A percentile compares a stretch with the other conserved stretches of the same genome.
Evolutionary conservation across 1,140 invertebrate species (phyloP).

Genomic region (Eulimnadia texana): DNA sequence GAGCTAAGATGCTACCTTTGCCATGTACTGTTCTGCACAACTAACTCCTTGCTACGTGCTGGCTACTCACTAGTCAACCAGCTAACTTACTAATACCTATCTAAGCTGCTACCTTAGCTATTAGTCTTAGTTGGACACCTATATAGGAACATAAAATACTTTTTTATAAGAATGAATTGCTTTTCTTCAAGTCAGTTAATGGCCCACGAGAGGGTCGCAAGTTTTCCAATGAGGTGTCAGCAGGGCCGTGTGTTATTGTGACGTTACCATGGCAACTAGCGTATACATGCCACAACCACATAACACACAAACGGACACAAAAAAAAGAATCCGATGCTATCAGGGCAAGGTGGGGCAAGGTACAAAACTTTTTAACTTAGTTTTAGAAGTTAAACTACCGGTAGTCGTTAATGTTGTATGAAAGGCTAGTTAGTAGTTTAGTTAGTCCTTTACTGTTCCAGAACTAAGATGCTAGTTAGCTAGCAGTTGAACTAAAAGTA

Average conservation of each 20-base stretch:
- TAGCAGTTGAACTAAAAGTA: too few species aligned
- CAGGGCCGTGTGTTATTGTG: constrained; percentile 1
- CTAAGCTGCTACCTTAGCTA: too few species aligned
- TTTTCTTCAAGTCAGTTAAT: neutral
- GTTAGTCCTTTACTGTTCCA: too few species aligned
- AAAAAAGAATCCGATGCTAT: neutral
- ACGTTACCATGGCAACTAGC: constrained; percentile 8
- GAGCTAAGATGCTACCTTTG: too few species aligned
- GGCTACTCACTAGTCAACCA: too few species aligned
- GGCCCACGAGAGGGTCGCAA: neutral
- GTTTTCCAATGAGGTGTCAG: neutral
- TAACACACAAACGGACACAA: neutral
- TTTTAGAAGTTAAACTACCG: neutral
- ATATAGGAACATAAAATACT: neutral
- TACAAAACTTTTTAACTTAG: neutral
- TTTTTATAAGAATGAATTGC: neutral
- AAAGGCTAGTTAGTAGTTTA: too few species aligned
- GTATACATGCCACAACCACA: neutral
- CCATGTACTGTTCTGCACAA: too few species aligned
- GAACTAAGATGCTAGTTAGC: too few species aligned
- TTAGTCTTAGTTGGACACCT: too few species aligned
- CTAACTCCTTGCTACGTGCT: too few species aligned
- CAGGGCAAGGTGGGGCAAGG: neutral
- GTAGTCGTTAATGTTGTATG: neutral
- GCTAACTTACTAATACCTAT: too few species aligned